Evolutionary conservation across 2,797 vertebrate species (phyloP).

Genomic region (Apogon hyalosoma): DNA sequence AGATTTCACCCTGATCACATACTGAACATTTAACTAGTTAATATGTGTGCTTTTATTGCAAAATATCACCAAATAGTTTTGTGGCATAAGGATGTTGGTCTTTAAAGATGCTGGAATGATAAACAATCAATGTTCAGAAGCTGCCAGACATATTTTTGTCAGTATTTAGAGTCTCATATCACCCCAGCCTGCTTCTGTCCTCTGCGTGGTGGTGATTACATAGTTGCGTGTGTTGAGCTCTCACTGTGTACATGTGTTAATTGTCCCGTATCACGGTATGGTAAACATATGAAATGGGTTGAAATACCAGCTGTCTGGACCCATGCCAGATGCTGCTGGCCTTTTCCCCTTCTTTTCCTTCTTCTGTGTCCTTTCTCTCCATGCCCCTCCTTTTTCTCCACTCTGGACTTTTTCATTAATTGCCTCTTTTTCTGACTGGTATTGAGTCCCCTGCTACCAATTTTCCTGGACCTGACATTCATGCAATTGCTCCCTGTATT

Average conservation of each 20-base stretch:
- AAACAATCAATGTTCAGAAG: background rate
- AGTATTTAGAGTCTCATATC: background rate
- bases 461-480: constrained; percentile 36
- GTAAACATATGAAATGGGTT: constrained; percentile 70
- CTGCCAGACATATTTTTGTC: background rate
- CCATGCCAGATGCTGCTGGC: constrained; percentile 41
- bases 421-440: constrained; percentile 21
- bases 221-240: constrained; percentile 46
- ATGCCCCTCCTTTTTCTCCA: constrained; percentile 12
- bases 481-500: constrained; percentile 41
- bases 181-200: background rate
- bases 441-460: constrained; percentile 36
- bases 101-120: background rate
- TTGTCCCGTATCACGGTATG: constrained; percentile 60
- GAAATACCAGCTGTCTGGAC: constrained; percentile 67
- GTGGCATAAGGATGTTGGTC: too few relatives aligned
- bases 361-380: background rate
- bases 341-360: constrained; percentile 13
- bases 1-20: too few relatives aligned
- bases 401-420: constrained; percentile 31
- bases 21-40: too few relatives aligned
- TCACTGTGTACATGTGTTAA: constrained; percentile 57
- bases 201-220: background rate
- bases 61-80: background rate
- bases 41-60: too few relatives aligned